These are phyloP conservation scores for Austrolebias charrua DNA, from an alignment of 2,797 vertebrate species.

Conservation along the genomic window DNA sequence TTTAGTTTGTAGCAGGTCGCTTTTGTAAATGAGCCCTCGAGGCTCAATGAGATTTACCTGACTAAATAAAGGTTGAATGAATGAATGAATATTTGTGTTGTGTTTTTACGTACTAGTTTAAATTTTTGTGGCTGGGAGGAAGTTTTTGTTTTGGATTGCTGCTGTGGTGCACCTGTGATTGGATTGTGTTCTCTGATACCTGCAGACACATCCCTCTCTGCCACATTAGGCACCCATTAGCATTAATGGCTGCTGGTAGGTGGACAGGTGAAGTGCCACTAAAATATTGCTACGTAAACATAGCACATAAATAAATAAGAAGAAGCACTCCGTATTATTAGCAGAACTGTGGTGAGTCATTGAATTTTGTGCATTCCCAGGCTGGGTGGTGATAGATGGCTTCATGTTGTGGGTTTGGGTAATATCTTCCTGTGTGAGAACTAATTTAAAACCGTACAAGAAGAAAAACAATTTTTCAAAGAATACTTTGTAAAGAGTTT, in stretches of 20 bases:
- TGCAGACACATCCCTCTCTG: constrained; percentile 41
- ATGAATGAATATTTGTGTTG: no score
- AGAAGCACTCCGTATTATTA: constrained; percentile 34
- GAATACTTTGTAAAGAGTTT: constrained; percentile 24
- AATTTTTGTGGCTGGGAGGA: constrained; percentile 24
- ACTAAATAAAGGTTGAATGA: no score
- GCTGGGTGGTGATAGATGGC: constrained; percentile 24
- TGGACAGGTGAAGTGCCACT: constrained; percentile 43
- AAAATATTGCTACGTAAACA: constrained; percentile 41
- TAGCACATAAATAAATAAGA: constrained; percentile 42
- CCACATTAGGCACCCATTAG: constrained; percentile 51
- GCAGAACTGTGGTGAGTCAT: constrained; percentile 32
- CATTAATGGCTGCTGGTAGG: constrained; percentile 27
- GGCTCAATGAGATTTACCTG: no score
- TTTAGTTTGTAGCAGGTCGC: no score
- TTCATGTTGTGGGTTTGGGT: constrained; percentile 9
- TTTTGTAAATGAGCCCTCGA: no score
- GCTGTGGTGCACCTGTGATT: constrained; percentile 6
- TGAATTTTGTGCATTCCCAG: constrained; percentile 23
- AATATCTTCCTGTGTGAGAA: constrained; percentile 18
- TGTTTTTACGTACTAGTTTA: constrained; percentile 10
- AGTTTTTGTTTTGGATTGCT: constrained; percentile 29
- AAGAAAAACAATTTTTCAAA: constrained; percentile 27
- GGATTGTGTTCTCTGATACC: constrained; percentile 40
- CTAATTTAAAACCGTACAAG: constrained; percentile 14